These are phyloP conservation scores for Parotia lawesii DNA, from an alignment of 2,113 vertebrate genomes.

Conservation along the genomic window DNA sequence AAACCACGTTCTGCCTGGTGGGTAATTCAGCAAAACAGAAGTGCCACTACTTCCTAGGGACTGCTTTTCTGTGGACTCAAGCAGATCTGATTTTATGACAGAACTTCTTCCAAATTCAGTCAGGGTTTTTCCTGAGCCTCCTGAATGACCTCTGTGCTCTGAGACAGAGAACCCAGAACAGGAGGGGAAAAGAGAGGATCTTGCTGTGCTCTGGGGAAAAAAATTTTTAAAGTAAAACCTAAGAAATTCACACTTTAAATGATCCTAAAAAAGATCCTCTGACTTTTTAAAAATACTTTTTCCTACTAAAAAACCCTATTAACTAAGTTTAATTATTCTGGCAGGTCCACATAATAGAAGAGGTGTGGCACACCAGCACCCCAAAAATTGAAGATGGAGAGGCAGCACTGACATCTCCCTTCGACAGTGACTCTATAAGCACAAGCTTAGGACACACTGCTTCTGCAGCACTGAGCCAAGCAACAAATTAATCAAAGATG, in stretches of 20 bases:
- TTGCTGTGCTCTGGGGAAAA: neutral
- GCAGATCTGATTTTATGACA: neutral
- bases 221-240: neutral
- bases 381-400: neutral
- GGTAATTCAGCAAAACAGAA: neutral
- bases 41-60: neutral
- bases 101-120: neutral
- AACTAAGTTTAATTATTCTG: neutral
- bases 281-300: neutral
- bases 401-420: neutral
- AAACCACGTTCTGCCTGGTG: accelerated
- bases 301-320: neutral
- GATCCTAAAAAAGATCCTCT: neutral
- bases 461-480: neutral
- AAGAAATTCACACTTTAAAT: neutral
- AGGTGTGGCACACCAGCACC: neutral
- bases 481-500: neutral
- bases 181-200: neutral
- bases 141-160: neutral
- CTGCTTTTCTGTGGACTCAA: neutral
- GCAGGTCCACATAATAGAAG: neutral
- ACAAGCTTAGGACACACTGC: neutral
- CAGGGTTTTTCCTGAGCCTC: neutral
- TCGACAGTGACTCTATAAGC: accelerated
- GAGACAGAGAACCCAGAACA: neutral